These are phyloP conservation scores for Hylomyscus alleni DNA, from an alignment of 2,797 vertebrate genomes.

Conservation along the genomic window DNA sequence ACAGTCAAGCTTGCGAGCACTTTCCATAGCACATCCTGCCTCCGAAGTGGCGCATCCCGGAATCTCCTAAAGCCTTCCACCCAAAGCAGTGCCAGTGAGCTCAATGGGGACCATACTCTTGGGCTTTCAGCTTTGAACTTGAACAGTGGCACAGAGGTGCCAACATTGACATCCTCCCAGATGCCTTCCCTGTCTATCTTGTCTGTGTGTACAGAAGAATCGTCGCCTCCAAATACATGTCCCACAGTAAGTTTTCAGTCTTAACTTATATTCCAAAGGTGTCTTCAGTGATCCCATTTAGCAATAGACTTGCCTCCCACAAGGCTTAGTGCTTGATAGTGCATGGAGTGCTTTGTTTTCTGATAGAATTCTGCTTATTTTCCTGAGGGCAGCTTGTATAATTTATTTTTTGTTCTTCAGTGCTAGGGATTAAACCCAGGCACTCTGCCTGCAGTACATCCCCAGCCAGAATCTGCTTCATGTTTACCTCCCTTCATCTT, in stretches of 20 bases:
- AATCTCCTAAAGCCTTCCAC: constrained; percentile 89
- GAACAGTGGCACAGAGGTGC: constrained; percentile 87
- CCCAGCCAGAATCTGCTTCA: neutral
- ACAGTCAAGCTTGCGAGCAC: constrained; percentile 87
- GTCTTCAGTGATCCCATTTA: neutral
- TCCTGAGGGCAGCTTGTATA: neutral
- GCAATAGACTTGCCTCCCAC: neutral
- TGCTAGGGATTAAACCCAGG: neutral
- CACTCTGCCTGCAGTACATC: neutral
- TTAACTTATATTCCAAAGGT: neutral
- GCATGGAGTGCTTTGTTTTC: neutral
- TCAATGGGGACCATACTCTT: constrained; percentile 88
- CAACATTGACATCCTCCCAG: constrained; percentile 82
- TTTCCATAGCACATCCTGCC: constrained; percentile 90
- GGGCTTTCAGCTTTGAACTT: constrained; percentile 85
- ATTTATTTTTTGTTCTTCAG: neutral
- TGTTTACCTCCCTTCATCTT: neutral
- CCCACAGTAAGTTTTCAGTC: constrained; percentile 86
- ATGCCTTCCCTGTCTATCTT: constrained; percentile 86
- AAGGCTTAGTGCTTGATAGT: constrained; percentile 3
- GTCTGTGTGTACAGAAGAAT: constrained; percentile 87
- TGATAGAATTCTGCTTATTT: constrained; percentile 49
- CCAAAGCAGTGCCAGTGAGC: constrained; percentile 88
- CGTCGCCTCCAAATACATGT: constrained; percentile 84
- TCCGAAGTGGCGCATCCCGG: constrained; percentile 92